phyloP scores from a whole-genome alignment of 2,113 vertebrate species.

The Aptenodytes forsteri region DNA sequence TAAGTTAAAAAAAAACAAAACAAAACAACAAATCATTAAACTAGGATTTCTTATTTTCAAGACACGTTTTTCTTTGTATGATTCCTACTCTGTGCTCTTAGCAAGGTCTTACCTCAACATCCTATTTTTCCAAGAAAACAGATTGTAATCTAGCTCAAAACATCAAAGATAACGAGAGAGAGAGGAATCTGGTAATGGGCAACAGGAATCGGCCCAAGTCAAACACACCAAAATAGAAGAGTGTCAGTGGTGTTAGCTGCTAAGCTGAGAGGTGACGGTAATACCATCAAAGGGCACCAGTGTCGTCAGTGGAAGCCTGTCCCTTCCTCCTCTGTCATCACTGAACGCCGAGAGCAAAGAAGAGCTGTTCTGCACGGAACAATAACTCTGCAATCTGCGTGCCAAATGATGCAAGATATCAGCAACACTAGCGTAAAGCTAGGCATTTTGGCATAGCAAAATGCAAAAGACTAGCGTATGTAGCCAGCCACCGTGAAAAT shows the following conservation, averaged over 20 bases:
- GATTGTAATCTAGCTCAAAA: neutral
- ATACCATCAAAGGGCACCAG: neutral
- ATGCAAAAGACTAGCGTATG: rapidly evolving
- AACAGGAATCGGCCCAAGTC: neutral
- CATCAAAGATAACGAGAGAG: neutral
- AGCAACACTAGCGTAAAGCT: neutral
- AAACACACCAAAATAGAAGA: neutral
- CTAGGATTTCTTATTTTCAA: neutral
- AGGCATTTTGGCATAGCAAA: neutral
- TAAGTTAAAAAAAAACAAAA: neutral
- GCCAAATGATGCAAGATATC: neutral
- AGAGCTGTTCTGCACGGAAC: neutral
- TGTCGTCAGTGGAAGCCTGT: neutral
- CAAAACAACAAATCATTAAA: neutral
- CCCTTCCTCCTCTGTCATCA: conserved; percentile 43
- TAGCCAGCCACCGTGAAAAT: neutral
- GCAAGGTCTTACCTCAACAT: neutral
- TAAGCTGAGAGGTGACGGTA: neutral
- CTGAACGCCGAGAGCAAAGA: neutral
- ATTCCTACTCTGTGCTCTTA: neutral
- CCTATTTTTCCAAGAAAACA: neutral
- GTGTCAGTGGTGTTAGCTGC: neutral
- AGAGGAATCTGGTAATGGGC: neutral
- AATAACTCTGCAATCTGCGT: neutral
- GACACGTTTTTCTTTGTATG: neutral